Percentiles rank a stretch among this genome's conserved stretches.
Evolutionary conservation across 2,888 invertebrate species (phyloP).

Genomic region (Ichneumoninae sp.): DNA sequence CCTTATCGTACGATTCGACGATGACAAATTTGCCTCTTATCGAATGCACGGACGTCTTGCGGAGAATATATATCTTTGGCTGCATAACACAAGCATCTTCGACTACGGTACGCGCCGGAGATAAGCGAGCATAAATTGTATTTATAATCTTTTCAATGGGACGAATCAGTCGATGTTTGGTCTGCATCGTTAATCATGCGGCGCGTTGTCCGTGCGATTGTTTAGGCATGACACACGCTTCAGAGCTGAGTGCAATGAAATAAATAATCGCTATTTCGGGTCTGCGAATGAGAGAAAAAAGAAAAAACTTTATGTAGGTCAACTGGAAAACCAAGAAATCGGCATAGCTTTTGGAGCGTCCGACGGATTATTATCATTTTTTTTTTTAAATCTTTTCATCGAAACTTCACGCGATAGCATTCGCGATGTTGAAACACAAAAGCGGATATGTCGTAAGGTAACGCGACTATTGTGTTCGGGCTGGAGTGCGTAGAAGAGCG

Average conservation of each 20-base stretch:
- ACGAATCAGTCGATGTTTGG: neutral
- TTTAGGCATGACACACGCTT: neutral
- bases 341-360: neutral
- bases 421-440: neutral
- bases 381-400: neutral
- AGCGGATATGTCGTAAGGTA: neutral
- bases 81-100: neutral
- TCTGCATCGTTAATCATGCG: neutral
- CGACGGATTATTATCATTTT: neutral
- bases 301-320: conserved; percentile 44
- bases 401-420: neutral
- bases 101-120: neutral
- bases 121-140: neutral
- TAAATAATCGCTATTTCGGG: neutral
- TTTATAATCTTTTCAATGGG: neutral
- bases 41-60: neutral
- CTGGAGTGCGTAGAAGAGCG: conserved; percentile 3
- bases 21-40: conserved; percentile 13
- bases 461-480: neutral
- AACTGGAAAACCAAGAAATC: conserved; percentile 15
- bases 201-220: neutral
- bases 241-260: neutral
- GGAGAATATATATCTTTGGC: neutral
- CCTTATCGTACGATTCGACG: neutral
- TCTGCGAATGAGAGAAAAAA: neutral